Evolutionary conservation across 2,113 vertebrate genomes (phyloP).

Genomic region (Catharus fuscescens): DNA sequence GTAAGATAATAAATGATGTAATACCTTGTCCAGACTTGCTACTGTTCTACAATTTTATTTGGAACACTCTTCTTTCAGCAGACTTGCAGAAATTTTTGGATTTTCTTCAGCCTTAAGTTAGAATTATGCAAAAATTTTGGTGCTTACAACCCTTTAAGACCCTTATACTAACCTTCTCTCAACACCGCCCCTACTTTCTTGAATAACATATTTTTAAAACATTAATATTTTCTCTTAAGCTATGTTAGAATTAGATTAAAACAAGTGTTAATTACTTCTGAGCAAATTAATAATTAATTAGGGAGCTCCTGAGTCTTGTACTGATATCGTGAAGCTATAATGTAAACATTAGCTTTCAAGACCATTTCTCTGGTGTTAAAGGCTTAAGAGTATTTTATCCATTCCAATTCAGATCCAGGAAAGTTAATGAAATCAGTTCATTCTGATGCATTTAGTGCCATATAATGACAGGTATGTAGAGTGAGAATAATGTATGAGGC

Average conservation of each 20-base stretch:
- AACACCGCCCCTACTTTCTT: accelerated
- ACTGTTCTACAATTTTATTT: background rate
- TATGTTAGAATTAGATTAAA: background rate
- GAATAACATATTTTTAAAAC: background rate
- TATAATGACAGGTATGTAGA: conserved; percentile 4
- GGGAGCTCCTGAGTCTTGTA: background rate
- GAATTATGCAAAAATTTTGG: background rate
- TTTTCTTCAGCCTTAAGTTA: background rate
- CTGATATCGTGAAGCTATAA: background rate
- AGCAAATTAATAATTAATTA: background rate
- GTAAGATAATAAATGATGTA: background rate
- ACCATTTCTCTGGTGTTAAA: background rate
- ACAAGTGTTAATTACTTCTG: background rate
- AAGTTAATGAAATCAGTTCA: conserved; percentile 30
- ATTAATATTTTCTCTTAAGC: background rate
- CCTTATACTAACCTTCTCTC: background rate
- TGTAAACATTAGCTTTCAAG: background rate
- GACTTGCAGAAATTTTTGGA: background rate
- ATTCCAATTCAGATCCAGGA: background rate
- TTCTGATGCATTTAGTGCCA: background rate
- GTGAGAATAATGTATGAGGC: conserved; percentile 5
- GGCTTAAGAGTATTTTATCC: background rate
- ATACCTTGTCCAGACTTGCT: background rate
- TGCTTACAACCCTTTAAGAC: background rate
- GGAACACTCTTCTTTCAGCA: background rate